phyloP scores from a whole-genome alignment of 2,797 vertebrate species.

The Rhinophrynus dorsalis region DNA sequence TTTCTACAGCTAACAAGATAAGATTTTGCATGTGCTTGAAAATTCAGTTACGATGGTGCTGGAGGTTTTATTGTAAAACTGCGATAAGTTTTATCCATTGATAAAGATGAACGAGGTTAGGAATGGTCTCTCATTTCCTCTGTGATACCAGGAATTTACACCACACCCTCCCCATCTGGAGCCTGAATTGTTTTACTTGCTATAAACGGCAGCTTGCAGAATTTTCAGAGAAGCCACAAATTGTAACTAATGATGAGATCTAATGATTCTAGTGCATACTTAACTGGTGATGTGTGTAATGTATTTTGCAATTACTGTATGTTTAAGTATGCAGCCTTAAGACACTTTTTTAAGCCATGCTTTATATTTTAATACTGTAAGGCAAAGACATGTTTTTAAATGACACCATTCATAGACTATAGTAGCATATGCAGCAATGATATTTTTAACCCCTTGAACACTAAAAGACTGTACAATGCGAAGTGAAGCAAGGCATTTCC shows the following conservation, averaged over 20 bases:
- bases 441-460: too few relatives aligned
- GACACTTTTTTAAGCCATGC: too few relatives aligned
- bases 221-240: constrained; percentile 16
- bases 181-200: constrained; percentile 2
- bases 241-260: neutral
- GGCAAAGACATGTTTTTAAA: too few relatives aligned
- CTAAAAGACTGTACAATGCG: too few relatives aligned
- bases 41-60: neutral
- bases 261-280: neutral
- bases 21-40: neutral
- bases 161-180: constrained; percentile 27
- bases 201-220: constrained; percentile 9
- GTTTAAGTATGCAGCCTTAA: too few relatives aligned
- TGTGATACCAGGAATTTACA: constrained; percentile 32
- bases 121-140: constrained; percentile 30
- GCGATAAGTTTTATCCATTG: constrained; percentile 17
- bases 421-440: too few relatives aligned
- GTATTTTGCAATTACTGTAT: too few relatives aligned
- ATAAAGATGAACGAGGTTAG: constrained; percentile 19
- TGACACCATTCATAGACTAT: too few relatives aligned
- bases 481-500: too few relatives aligned
- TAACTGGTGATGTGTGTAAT: neutral
- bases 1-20: neutral
- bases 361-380: too few relatives aligned
- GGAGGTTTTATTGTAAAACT: constrained; percentile 12